These are phyloP conservation scores for Lepisosteus osseus DNA, from an alignment of 2,113 vertebrate species.

Conservation along the genomic window DNA sequence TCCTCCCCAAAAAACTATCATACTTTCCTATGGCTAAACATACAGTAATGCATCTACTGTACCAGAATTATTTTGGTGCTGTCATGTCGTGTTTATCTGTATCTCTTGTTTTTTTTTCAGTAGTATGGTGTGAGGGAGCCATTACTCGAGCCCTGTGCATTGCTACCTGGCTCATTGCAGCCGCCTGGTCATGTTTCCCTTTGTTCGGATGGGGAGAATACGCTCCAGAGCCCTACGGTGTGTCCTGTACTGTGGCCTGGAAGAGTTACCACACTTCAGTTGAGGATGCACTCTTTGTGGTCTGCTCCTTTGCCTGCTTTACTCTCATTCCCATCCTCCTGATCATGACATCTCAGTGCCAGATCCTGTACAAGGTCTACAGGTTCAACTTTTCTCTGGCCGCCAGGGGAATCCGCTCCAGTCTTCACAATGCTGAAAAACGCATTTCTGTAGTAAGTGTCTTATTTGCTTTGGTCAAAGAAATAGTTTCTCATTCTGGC, in stretches of 20 bases:
- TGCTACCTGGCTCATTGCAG: conserved; percentile 45
- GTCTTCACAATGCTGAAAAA: conserved; percentile 41
- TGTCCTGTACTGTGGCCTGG: conserved; percentile 64
- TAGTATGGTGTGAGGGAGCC: conserved; percentile 42
- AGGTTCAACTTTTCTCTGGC: conserved; percentile 44
- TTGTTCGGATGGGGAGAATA: conserved; percentile 62
- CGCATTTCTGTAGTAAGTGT: conserved; percentile 48
- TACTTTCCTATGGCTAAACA: too few species aligned
- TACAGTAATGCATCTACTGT: too few species aligned
- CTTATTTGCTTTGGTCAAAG: too few species aligned
- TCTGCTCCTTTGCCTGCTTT: conserved; percentile 57
- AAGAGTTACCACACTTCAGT: conserved; percentile 47
- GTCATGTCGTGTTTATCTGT: neutral
- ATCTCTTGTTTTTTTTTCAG: conserved; percentile 17
- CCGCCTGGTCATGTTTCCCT: conserved; percentile 54
- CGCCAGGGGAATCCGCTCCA: conserved; percentile 39
- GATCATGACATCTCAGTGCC: conserved; percentile 53
- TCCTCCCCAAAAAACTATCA: too few species aligned
- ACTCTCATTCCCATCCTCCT: conserved; percentile 49
- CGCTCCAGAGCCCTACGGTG: conserved; percentile 56
- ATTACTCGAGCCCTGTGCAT: conserved; percentile 39
- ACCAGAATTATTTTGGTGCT: too few species aligned
- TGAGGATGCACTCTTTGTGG: conserved; percentile 57
- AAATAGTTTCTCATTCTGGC: too few species aligned
- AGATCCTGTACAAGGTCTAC: conserved; percentile 48